Evolutionary conservation across 2,797 vertebrate genomes (phyloP).

Genomic region (Etheostoma perlongum): DNA sequence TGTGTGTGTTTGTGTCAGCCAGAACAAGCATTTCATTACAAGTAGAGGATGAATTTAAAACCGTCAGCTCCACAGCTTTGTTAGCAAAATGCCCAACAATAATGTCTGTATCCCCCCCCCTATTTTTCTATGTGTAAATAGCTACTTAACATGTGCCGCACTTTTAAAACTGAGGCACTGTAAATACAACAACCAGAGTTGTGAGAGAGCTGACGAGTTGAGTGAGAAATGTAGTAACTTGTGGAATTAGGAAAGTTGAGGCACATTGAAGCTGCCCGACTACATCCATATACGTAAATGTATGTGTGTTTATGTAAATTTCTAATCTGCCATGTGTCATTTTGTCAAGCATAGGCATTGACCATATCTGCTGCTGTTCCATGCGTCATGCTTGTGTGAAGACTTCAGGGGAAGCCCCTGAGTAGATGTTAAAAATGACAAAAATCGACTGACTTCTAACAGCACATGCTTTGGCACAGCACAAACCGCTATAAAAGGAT

Average conservation of each 20-base stretch:
- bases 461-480: constrained; percentile 47
- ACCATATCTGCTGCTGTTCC: constrained; percentile 62
- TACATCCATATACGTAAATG: neutral
- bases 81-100: constrained; percentile 38
- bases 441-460: constrained; percentile 19
- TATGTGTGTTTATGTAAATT: constrained; percentile 48
- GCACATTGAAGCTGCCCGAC: constrained; percentile 58
- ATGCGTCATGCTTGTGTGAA: constrained; percentile 40
- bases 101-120: constrained; percentile 8
- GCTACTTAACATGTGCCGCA: constrained; percentile 66
- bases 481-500: constrained; percentile 29
- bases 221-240: constrained; percentile 6
- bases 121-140: constrained; percentile 83
- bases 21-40: constrained; percentile 70
- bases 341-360: constrained; percentile 32
- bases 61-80: constrained; percentile 48
- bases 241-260: constrained; percentile 4
- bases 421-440: constrained; percentile 12
- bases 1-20: constrained; percentile 20
- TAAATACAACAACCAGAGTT: constrained; percentile 59
- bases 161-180: constrained; percentile 72
- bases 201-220: constrained; percentile 42
- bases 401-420: constrained; percentile 7
- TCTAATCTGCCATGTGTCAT: constrained; percentile 50
- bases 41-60: constrained; percentile 35